Base-by-base conservation (phyloP, 2,797 vertebrate species). In the Erethizon dorsatum region DNA sequence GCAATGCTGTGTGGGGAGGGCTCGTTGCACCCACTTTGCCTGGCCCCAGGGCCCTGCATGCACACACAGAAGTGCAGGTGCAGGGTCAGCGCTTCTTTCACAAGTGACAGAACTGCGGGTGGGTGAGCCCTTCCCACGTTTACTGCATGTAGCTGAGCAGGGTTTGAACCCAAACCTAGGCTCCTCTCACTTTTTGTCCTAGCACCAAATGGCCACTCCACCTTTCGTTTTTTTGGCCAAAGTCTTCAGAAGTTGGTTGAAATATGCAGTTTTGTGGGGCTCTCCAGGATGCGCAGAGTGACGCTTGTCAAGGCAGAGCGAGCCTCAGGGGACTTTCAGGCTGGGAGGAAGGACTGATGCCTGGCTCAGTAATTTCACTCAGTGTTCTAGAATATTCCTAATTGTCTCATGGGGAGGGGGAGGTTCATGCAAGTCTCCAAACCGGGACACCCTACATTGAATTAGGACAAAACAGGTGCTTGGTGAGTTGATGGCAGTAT, bases 151-250 rank as follows among this genome's bases (percentile, higher is more conserved):
- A 33, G 69, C 31, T 3, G 0, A 67, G 78, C 20, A 20, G 65
- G 45, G 28, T 41, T 37, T 20, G 15, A 59, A 18, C 61, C 47
- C 88, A 1, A 41, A 13, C 61, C 33, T 69, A 0, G 78, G 54
- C 54, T 26, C 41, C 5, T 22, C 65, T 63, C 18, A 12, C 31
- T n/a, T 17, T 41, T 37, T 8, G 28, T 2, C 24, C 24, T 33
- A 5, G 52, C n/a, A 4, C 0, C 3, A 3, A 41, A 18, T 3
- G 54, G 56, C 31, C 12, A 3, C 31, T 45, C 17, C 17, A 10
- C 26, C 54, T 24, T 14, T 52, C 22, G 0, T 13, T 31, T 41
- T 50, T 3, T 37, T 10, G 47, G 28, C 17, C 6, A 2, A 1
- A 56, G 56, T 20, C 1, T 73, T 50, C 50, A 8, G 11, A 2